Percentiles rank a stretch among this genome's conserved stretches.
Evolutionary conservation across 2,797 vertebrate genomes (phyloP).

Genomic region (Pteronotus mesoamericanus): DNA sequence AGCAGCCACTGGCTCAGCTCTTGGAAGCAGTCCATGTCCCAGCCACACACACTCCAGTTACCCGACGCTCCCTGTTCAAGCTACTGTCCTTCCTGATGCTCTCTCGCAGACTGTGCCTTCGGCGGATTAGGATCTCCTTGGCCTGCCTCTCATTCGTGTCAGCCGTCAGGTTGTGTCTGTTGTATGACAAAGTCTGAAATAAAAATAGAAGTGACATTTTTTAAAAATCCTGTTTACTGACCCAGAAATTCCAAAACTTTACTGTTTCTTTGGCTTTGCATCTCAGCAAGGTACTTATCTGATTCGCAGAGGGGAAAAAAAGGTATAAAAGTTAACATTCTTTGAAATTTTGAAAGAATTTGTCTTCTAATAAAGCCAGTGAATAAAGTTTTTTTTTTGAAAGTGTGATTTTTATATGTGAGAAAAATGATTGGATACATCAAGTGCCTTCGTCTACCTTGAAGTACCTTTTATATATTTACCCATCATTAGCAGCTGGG

Average conservation of each 20-base stretch:
- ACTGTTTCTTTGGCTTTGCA: neutral
- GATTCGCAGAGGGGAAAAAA: neutral
- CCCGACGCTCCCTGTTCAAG: constrained; percentile 80
- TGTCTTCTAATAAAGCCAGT: neutral
- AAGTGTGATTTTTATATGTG: neutral
- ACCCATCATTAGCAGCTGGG: neutral
- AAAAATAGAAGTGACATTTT: constrained; percentile 36
- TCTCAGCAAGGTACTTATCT: neutral
- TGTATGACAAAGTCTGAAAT: constrained; percentile 92
- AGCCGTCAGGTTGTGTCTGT: constrained; percentile 88
- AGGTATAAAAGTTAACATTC: neutral
- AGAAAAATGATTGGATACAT: constrained; percentile 13
- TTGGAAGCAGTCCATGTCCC: neutral
- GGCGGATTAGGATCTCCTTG: constrained; percentile 94
- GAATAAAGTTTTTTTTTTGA: neutral
- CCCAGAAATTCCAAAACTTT: neutral
- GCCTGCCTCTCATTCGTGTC: constrained; percentile 87
- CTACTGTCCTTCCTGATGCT: constrained; percentile 87
- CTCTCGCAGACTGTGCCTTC: constrained; percentile 90
- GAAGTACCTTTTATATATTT: neutral
- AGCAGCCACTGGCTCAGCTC: neutral
- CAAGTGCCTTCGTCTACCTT: neutral
- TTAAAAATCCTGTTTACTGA: neutral
- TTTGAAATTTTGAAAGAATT: neutral
- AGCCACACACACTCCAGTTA: constrained; percentile 46